These are phyloP conservation scores for Balaeniceps rex DNA, from an alignment of 2,113 vertebrate genomes.

Conservation along the genomic window DNA sequence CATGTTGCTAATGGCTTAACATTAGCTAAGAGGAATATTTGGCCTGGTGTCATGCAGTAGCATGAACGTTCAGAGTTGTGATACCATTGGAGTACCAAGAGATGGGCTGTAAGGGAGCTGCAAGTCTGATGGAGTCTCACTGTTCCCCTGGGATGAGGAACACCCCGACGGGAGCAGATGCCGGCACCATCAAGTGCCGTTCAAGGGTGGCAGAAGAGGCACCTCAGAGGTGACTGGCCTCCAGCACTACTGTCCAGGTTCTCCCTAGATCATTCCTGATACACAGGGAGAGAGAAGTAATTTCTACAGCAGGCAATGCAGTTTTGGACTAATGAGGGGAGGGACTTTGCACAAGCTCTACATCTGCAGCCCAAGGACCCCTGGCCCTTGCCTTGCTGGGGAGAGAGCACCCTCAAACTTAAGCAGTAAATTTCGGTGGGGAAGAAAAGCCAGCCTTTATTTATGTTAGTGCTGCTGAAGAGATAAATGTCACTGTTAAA, in stretches of 20 bases:
- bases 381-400: not conserved
- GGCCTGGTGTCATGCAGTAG: not conserved
- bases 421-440: not conserved
- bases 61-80: rapidly evolving
- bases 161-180: not conserved
- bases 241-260: not conserved
- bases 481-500: not conserved
- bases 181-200: not conserved
- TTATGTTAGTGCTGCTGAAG: not conserved
- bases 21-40: not conserved
- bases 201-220: not conserved
- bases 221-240: not conserved
- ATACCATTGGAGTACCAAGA: not conserved
- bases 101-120: not conserved
- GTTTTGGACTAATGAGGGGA: not conserved
- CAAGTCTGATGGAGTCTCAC: not conserved
- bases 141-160: not conserved
- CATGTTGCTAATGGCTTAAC: not conserved
- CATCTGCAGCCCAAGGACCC: not conserved
- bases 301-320: not conserved
- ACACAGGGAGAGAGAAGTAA: not conserved
- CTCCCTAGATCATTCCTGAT: not conserved
- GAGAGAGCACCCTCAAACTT: not conserved
- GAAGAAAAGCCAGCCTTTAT: not conserved
- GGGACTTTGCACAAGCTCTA: not conserved